These are phyloP conservation scores for Artemisiospiza belli DNA, from an alignment of 2,113 vertebrate genomes.

Conservation along the genomic window DNA sequence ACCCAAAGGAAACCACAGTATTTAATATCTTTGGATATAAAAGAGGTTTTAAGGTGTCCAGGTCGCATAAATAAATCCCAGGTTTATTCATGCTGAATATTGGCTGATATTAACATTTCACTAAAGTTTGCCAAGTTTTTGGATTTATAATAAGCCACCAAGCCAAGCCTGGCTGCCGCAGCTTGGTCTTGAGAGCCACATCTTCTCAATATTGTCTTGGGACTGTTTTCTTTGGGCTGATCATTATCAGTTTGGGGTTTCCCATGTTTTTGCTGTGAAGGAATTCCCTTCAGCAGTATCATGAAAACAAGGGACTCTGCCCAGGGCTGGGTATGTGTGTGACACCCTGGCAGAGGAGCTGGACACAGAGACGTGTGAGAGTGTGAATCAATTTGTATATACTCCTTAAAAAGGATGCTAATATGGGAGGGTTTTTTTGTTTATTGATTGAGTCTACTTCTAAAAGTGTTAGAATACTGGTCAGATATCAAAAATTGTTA, in stretches of 20 bases:
- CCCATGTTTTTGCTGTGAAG: not conserved
- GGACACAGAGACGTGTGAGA: not conserved
- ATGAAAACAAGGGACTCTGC: not conserved
- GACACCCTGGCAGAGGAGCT: not conserved
- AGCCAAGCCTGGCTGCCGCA: not conserved
- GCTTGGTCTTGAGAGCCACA: not conserved
- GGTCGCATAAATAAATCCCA: not conserved
- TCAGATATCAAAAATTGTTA: not conserved
- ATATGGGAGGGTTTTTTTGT: not conserved
- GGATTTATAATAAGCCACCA: not conserved
- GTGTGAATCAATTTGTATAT: not conserved
- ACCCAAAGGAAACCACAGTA: not conserved
- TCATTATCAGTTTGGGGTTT: not conserved
- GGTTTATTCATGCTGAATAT: not conserved
- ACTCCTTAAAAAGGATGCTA: not conserved
- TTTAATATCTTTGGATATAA: not conserved
- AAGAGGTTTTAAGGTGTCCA: not conserved
- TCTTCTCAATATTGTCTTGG: not conserved
- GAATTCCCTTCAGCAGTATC: not conserved
- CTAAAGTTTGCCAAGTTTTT: not conserved
- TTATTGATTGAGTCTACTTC: not conserved
- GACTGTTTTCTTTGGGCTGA: not conserved
- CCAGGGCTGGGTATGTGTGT: not conserved
- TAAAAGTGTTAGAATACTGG: not conserved
- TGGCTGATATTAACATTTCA: not conserved